phyloP scores from a whole-genome alignment of 2,113 vertebrate genomes.

The Epinephelus cyanopodus region DNA sequence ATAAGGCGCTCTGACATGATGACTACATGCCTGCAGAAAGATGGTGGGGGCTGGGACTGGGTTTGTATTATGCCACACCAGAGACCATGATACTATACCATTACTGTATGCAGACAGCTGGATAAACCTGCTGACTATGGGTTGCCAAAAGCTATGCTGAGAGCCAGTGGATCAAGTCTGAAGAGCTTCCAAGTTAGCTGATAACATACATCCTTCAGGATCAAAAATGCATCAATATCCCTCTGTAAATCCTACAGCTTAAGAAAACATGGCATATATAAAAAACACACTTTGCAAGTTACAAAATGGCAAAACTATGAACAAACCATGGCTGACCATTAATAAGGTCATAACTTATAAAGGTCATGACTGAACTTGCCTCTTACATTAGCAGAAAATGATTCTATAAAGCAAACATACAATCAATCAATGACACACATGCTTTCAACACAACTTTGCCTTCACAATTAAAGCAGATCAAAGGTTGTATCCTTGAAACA shows the following conservation, averaged over 20 bases:
- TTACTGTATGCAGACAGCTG: conserved; percentile 11
- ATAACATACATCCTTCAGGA: not conserved
- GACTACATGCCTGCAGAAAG: conserved; percentile 61
- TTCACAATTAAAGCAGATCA: conserved; percentile 11
- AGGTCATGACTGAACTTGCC: not conserved
- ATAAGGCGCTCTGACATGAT: conserved; percentile 67
- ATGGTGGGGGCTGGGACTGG: not conserved
- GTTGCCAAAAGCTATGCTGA: conserved; percentile 26
- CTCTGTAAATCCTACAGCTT: not conserved
- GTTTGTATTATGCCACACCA: conserved; percentile 14
- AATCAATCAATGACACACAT: conserved; percentile 14
- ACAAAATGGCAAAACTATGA: not conserved
- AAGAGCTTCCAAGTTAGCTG: conserved; percentile 7
- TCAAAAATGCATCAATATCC: not conserved
- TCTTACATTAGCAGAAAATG: not conserved
- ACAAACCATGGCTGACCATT: not conserved
- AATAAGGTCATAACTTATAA: not conserved
- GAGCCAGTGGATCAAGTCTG: conserved; percentile 21
- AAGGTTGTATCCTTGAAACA: not conserved
- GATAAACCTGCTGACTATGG: conserved; percentile 17
- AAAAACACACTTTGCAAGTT: not conserved
- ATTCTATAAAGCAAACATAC: not conserved
- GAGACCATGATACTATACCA: conserved; percentile 7
- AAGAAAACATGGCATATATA: not conserved
- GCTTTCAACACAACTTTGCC: not conserved